Percentiles rank a stretch among this genome's conserved stretches.
phyloP scores from a whole-genome alignment of 2,113 vertebrate genomes.

The Petrocephalus zakoni region DNA sequence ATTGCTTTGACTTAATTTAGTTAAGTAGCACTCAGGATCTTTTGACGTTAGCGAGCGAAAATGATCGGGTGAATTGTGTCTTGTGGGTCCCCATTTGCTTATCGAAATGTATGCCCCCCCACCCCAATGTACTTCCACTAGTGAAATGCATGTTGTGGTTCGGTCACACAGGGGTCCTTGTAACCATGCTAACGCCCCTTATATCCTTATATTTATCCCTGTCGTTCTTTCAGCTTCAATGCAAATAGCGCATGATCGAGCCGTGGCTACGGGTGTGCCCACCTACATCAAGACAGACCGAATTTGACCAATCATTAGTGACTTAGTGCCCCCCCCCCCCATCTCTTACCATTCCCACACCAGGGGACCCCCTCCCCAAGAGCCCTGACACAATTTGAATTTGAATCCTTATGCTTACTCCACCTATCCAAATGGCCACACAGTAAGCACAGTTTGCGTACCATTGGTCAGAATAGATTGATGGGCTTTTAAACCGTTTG shows the following conservation, averaged over 20 bases:
- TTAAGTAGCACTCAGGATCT: conserved; percentile 14
- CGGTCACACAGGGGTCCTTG: neutral
- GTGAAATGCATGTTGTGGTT: neutral
- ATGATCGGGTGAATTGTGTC: neutral
- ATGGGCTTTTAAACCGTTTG: neutral
- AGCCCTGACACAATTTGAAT: neutral
- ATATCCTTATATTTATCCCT: neutral
- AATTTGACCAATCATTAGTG: neutral
- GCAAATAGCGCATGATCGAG: too few species aligned
- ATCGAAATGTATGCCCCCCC: too few species aligned
- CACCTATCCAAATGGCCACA: neutral
- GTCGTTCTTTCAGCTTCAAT: neutral
- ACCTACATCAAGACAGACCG: neutral
- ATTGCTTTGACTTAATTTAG: neutral
- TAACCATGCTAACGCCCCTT: neutral
- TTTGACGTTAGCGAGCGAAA: neutral
- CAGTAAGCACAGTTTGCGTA: neutral
- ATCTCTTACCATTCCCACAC: neutral
- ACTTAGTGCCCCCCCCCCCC: neutral
- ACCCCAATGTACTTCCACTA: neutral
- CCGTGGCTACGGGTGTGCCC: neutral
- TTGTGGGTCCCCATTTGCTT: neutral
- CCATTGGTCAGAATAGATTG: neutral
- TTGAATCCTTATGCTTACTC: neutral
- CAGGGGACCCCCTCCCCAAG: neutral